A percentile compares a stretch with the other conserved stretches of the same genome.
Evolutionary conservation across 2,888 invertebrate genomes (phyloP).

Genomic region (Zygaena filipendulae): DNA sequence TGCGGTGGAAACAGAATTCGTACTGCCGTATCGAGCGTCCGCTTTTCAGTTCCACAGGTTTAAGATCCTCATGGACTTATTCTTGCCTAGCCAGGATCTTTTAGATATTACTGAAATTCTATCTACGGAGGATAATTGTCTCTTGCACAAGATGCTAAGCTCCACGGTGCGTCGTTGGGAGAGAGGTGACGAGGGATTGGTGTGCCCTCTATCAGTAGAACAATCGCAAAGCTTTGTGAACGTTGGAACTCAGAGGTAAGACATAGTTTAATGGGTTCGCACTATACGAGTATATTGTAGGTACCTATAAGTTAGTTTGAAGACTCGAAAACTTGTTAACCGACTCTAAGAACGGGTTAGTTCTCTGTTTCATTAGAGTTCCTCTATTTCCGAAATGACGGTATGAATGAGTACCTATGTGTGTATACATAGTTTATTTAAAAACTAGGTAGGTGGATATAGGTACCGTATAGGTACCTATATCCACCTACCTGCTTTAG

Average conservation of each 20-base stretch:
- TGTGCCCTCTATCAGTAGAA: slow-evolving; percentile 53
- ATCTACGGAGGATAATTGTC: slow-evolving; percentile 50
- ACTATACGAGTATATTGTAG: too few species aligned
- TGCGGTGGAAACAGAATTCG: slow-evolving; percentile 49
- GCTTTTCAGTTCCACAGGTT: slow-evolving; percentile 70
- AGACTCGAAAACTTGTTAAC: too few species aligned
- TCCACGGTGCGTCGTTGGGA: slow-evolving; percentile 67
- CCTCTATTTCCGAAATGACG: too few species aligned
- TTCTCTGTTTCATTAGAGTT: too few species aligned
- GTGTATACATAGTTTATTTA: too few species aligned
- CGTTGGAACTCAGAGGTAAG: neutral
- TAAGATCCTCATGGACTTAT: slow-evolving; percentile 67
- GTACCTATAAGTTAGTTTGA: too few species aligned
- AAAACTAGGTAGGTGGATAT: too few species aligned
- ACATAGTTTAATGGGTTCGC: too few species aligned
- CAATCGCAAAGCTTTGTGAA: slow-evolving; percentile 31
- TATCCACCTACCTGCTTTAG: too few species aligned
- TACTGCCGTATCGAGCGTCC: slow-evolving; percentile 68
- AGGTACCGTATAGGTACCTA: too few species aligned
- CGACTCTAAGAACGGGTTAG: too few species aligned
- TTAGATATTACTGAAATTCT: slow-evolving; percentile 42
- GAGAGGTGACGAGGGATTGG: slow-evolving; percentile 66
- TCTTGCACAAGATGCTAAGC: slow-evolving; percentile 68
- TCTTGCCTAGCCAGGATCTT: slow-evolving; percentile 61
- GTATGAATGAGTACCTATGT: too few species aligned